Base-by-base conservation (phyloP, 2,888 invertebrate genomes). In the Yponomeuta sedellus region DNA sequence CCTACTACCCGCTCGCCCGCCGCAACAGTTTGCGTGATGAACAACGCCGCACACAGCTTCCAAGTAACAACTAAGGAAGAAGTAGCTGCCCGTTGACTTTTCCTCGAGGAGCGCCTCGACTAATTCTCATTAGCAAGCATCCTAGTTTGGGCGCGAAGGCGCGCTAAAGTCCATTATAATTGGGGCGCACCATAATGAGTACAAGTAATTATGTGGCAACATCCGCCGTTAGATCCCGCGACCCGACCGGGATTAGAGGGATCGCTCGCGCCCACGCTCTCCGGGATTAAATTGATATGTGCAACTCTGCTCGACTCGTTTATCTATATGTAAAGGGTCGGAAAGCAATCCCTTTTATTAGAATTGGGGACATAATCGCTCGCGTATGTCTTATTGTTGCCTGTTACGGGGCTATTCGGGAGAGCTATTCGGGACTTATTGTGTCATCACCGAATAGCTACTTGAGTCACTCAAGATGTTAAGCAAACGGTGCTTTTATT, bases 281-380 rank as follows among this genome's bases (percentile, higher is more conserved):
- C 73, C 72, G 75, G 84, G 85, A 86, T 88, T 88, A 90, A 86
- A 88, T 86, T 88, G 85, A 89, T 87, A 86, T 83, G 85, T 85
- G 85, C 79, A 80, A 82, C 81, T 84, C 78, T 75, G 77, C 80
- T 83, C 81, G 79, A 82, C 83, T 83, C 83, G 81, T 85, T 89
- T 85, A 87, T 87, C 81, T 81, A 80, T 81, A 80, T 82, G 82
- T 86, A 83, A 86, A 87, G 84, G 84, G 83, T 84, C 83, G 82
- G 79, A 76, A 80, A 82, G 79, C 82, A 82, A 83, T 86, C 83
- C 83, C 83, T 83, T 86, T 86, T 88, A 85, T 86, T 86, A 83
- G 77, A 83, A 82, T 77, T 78, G 82, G 82, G 81, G 80, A 78
- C 79, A 81, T 85, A 87, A 86, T 86, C 85, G 80, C 75, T 75